Evolutionary conservation across 2,113 vertebrate species (phyloP), one percentile per base, ranked within the genome.

Genomic region (Alligator mississippiensis): DNA sequence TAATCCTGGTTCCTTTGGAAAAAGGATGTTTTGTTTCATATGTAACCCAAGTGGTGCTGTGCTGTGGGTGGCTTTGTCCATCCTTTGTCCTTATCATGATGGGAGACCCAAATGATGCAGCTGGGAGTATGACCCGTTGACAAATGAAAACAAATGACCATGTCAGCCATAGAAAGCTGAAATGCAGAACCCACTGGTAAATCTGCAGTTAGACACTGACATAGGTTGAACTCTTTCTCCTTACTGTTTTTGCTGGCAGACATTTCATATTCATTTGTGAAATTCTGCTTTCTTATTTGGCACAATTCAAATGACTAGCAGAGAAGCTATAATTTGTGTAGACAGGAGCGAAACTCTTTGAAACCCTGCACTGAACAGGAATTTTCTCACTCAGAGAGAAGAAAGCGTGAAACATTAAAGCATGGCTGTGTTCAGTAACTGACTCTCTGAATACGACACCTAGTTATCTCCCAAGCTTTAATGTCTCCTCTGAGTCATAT

Each of bases 401-500:
- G 78, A 85, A 95, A 92, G 66, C 34, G 21, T 68, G 82, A 95
- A 95, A 92, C 25, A 5, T 84, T 92, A 94, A 84, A 81, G 54
- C 68, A 38, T 58, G 80, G 11, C 72, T 95, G 87, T 57, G 75
- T 94, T 78, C 76, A 79, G 74, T 90, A 74, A 93, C 12, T 70
- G 85, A 25, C 28, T 95, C 79, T 91, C 80, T 90, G 87, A 93
- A 59, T 58, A 59, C 84, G 89, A 91, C 75, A 87, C 58, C 34
- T 90, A 74, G 77, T 94, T 95, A 82, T 85, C 64, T 95, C 88
- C 80, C 75, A 55, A 87, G 77, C 64, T 96, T 89, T 96, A 87
- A 89, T 92, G 84, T 89, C 78, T 96, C 96, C 93, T 96, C 74
- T 85, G 95, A 93, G 87, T 93, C 80, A 59, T 91, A 75, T 95